Evolutionary conservation across 2,888 invertebrate genomes (phyloP).

Genomic region (Athetis lepigone): DNA sequence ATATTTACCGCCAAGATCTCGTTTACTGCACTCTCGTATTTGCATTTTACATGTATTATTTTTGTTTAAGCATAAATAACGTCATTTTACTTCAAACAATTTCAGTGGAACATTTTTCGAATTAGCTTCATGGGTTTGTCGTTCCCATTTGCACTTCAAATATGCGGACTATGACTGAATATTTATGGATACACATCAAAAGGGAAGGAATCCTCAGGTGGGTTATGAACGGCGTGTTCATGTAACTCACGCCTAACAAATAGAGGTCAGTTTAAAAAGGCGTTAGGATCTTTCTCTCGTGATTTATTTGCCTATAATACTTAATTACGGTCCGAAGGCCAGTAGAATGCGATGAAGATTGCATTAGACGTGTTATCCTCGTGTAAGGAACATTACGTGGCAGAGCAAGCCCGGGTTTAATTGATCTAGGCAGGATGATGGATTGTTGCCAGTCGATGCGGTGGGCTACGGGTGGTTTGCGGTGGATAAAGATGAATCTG

Average conservation of each 20-base stretch:
- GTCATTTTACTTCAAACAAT: slow-evolving; percentile 40
- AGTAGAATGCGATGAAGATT: slow-evolving; percentile 58
- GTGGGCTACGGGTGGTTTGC: slow-evolving; percentile 65
- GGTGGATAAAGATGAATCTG: slow-evolving; percentile 75
- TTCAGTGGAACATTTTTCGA: slow-evolving; percentile 22
- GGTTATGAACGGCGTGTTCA: not conserved
- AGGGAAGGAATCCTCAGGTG: slow-evolving; percentile 21
- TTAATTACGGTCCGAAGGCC: slow-evolving; percentile 45
- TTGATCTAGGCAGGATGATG: slow-evolving; percentile 81
- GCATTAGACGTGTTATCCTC: slow-evolving; percentile 67
- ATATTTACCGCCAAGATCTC: slow-evolving; percentile 82
- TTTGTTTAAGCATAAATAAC: slow-evolving; percentile 65
- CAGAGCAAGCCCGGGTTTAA: slow-evolving; percentile 73
- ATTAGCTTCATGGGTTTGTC: slow-evolving; percentile 21
- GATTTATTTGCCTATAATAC: slow-evolving; percentile 43
- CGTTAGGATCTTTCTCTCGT: slow-evolving; percentile 12
- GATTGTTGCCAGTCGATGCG: slow-evolving; percentile 71
- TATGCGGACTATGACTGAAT: slow-evolving; percentile 31
- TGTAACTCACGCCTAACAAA: slow-evolving; percentile 11
- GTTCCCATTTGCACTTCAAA: slow-evolving; percentile 23
- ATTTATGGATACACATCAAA: slow-evolving; percentile 20
- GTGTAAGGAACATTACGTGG: slow-evolving; percentile 68
- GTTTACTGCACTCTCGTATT: slow-evolving; percentile 77
- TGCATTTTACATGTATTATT: slow-evolving; percentile 78
- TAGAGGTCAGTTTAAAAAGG: slow-evolving; percentile 18